A percentile compares a stretch with the other conserved stretches of the same genome.
Conservation (phyloP, 2,113 vertebrate genomes). For the Pontoporia blainvillei region DNA sequence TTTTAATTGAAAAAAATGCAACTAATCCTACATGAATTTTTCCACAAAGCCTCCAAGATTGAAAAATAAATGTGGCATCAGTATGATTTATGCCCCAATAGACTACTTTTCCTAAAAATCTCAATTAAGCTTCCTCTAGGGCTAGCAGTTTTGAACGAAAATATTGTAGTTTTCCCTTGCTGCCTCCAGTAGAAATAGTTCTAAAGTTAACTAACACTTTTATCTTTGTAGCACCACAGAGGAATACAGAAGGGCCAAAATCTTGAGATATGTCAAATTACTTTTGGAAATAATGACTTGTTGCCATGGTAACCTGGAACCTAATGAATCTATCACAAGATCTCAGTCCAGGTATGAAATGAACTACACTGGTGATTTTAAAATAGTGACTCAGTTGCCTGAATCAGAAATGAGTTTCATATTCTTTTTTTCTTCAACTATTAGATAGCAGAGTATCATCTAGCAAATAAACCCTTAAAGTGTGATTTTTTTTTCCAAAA, state of each 20-base stretch:
- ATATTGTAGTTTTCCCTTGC: slow-evolving; percentile 36
- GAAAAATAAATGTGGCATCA: slow-evolving; percentile 8
- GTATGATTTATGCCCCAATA: neutral
- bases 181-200: slow-evolving; percentile 51
- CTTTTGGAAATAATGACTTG: slow-evolving; percentile 77
- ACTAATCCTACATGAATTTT: neutral
- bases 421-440: neutral
- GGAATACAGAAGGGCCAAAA: slow-evolving; percentile 58
- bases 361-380: slow-evolving; percentile 31
- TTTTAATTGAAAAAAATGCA: slow-evolving; percentile 32
- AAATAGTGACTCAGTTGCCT: slow-evolving; percentile 55
- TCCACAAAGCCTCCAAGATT: neutral
- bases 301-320: slow-evolving; percentile 67
- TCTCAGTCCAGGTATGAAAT: slow-evolving; percentile 46
- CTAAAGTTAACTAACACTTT: slow-evolving; percentile 64
- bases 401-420: slow-evolving; percentile 37
- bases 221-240: slow-evolving; percentile 56
- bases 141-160: slow-evolving; percentile 41
- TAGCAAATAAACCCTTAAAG: neutral
- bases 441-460: neutral
- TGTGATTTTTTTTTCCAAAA: neutral
- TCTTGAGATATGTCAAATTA: slow-evolving; percentile 76
- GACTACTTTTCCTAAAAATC: slow-evolving; percentile 59
- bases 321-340: slow-evolving; percentile 44
- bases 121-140: slow-evolving; percentile 54